Percentiles rank a stretch among this genome's conserved stretches.
These are phyloP conservation scores for Archivesica marissinica DNA, from an alignment of 1,140 invertebrate species.

Conservation along the genomic window DNA sequence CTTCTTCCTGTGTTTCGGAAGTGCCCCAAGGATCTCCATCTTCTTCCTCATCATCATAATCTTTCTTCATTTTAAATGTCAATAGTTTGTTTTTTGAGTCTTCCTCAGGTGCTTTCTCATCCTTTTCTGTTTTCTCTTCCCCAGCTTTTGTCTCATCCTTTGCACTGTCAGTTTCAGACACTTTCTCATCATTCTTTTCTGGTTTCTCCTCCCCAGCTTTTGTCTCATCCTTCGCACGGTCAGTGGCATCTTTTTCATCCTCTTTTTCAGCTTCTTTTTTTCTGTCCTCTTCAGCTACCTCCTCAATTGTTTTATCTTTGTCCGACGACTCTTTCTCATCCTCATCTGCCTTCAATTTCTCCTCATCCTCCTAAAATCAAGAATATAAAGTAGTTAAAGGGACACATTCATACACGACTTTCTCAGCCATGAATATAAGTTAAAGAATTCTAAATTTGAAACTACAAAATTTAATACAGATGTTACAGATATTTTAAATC, in stretches of 20 bases:
- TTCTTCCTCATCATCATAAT: constrained; percentile 64
- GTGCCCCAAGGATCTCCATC: constrained; percentile 51
- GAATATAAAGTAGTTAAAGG: background rate
- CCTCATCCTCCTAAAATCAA: constrained; percentile 53
- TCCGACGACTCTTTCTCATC: constrained; percentile 52
- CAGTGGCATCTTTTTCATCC: constrained; percentile 52
- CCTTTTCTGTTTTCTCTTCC: constrained; percentile 20
- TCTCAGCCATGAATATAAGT: too few relatives aligned
- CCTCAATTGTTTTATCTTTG: constrained; percentile 64
- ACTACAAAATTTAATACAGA: too few relatives aligned
- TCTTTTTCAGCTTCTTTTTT: constrained; percentile 61
- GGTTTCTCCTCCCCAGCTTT: constrained; percentile 31
- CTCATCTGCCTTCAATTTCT: constrained; percentile 51
- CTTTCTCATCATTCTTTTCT: constrained; percentile 57
- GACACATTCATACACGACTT: too few relatives aligned
- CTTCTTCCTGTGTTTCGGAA: constrained; percentile 63
- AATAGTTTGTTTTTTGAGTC: constrained; percentile 49
- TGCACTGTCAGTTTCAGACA: too few relatives aligned
- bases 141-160: constrained; percentile 22
- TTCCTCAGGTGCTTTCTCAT: constrained; percentile 64
- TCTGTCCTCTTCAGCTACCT: constrained; percentile 67
- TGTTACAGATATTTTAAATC: too few relatives aligned
- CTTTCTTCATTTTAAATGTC: constrained; percentile 59
- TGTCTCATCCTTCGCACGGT: background rate
- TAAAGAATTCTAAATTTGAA: too few relatives aligned